Evolutionary conservation across 2,113 vertebrate genomes (phyloP).

Genomic region (Salvelinus sp.): DNA sequence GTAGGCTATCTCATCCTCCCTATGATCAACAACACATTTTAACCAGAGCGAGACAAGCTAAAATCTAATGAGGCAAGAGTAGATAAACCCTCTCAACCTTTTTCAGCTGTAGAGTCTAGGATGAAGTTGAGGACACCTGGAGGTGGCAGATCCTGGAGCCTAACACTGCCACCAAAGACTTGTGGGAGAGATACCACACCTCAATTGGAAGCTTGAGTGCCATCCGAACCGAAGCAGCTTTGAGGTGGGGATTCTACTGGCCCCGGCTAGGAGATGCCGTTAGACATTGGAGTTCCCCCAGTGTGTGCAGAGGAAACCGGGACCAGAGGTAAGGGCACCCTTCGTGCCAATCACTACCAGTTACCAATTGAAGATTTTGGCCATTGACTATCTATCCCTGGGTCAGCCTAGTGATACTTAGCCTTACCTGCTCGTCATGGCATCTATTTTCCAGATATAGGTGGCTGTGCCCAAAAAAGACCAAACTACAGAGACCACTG

Average conservation of each 20-base stretch:
- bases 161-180: background rate
- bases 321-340: background rate
- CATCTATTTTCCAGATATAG: conserved; percentile 7
- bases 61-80: no score
- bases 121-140: background rate
- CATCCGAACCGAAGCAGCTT: background rate
- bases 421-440: background rate
- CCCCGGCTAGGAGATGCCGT: no score
- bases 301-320: background rate
- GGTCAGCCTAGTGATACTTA: background rate
- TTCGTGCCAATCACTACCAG: background rate
- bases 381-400: conserved; percentile 8
- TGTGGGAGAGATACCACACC: background rate
- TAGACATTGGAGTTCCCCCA: background rate
- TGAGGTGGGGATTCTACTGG: background rate
- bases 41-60: no score
- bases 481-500: conserved; percentile 1
- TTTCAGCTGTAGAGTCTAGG: background rate
- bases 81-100: no score
- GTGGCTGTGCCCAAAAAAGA: background rate
- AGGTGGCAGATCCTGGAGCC: background rate
- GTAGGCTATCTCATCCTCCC: no score
- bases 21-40: no score
- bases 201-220: background rate
- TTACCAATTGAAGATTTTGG: background rate